Base-by-base conservation (phyloP, 2,888 invertebrate genomes). In the Nineta flava region DNA sequence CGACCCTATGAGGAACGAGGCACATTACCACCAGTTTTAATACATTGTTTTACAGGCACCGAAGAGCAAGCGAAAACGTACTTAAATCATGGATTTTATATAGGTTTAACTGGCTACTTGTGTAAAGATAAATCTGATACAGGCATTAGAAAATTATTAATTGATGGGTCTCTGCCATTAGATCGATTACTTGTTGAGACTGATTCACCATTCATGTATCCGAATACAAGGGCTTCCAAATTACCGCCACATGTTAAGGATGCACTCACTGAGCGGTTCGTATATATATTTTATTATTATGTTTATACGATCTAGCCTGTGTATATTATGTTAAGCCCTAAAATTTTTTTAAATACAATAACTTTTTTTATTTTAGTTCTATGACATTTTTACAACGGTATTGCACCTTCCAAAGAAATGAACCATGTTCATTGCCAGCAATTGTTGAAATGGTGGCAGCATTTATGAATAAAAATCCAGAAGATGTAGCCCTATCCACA, bases 181-280 rank as follows among this genome's bases (percentile, higher is more conserved):
- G 91, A 94, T 59, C 77, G 81, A 62, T 67, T 94, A 57, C 67
- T 95, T 51, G 83, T 95, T 5, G 93, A 94, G 68, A 92, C 93
- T 0, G 94, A 95, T 68, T 86, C 93, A 0, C 94, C 95, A 2
- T 95, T 92, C 63, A 93, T 94, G 92, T 95, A 90, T 66, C 92
- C 94, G 2, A 91, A 95, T 66, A 88, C 90, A 54, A 75, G 93
- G 62, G 92, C 93, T 53, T 91, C 92, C 31, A 94, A 94, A 66
- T 69, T 95, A 61, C 90, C 93, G 43, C 70, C 81, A 58, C 83
- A 87, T 62, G 86, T 94, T 16, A 91, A 91, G 71, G 85, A 87
- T 62, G 81, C 83, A 53, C 73, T 93, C 52, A 90, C 92, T 19
- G 87, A 90, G 68, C 77, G 88, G 79, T 85, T 69, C 54, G 56